Base-by-base conservation (phyloP, 2,797 vertebrate species). In the Gobionotothen gibberifrons region DNA sequence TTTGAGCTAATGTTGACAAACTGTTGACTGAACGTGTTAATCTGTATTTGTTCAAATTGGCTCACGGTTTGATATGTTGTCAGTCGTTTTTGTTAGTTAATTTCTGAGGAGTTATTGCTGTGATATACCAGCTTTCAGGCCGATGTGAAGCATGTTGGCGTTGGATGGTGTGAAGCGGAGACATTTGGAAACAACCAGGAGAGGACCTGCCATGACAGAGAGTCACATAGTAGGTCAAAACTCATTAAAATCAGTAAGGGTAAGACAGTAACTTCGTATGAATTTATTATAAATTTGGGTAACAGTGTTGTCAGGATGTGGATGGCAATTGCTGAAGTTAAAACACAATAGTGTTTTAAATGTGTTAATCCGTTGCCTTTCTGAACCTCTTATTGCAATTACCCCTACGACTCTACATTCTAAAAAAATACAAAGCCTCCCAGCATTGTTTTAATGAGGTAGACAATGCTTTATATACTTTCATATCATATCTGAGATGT, bases 1-100 rank as follows among this genome's bases (percentile, higher is more conserved):
- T 70, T 60, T 39, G 54, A 71, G 85, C 81, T 81, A 86, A 81
- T 92, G 89, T 92, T 87, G 87, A 84, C 81, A 83, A 89, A 90
- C 21, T 0, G 17, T 19, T 1, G 60, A 57, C 43, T 65, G 64
- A 70, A 72, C 60, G 58, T 39, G 57, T 49, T 72, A 8, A 55
- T 29, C 66, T n/a, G 14, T 16, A 0, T 15, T 3, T 21, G 57
- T 43, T 51, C 3, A 32, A 22, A 22, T 13, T 2, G 26, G 13
- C 63, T 56, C 42, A 1, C 0, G 6, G 17, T 67, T 12, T 17
- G 64, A 55, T 51, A 29, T 48, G 51, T 19, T 5, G 46, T 14
- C 42, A 0, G n/a, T 0, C 12, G 61, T 47, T 57, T 16, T 51
- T 8, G 13, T 4, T 54, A 2, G 21, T 39, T 52, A 11, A 1